A percentile compares a stretch with the other conserved stretches of the same genome.
These are phyloP conservation scores for Tympanuchus pallidicinctus DNA, from an alignment of 2,113 vertebrate species.

Conservation along the genomic window DNA sequence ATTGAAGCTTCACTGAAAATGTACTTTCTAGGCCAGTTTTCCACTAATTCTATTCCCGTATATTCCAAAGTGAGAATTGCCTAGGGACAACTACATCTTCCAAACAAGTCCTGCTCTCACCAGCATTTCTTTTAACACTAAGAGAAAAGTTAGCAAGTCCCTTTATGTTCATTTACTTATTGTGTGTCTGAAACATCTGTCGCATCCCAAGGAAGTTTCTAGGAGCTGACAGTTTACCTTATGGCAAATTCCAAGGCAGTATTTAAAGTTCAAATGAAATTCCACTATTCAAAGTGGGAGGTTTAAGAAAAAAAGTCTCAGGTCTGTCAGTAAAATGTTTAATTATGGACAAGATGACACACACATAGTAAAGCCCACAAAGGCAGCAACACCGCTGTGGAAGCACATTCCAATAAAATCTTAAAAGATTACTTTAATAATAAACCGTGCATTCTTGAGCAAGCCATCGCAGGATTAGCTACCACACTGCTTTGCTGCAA, in stretches of 20 bases:
- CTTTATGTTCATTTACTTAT: not conserved
- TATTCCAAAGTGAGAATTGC: not conserved
- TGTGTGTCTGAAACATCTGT: not conserved
- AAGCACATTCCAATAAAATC: slow-evolving; percentile 81
- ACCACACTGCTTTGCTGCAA: slow-evolving; percentile 67
- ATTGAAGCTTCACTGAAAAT: slow-evolving; percentile 37
- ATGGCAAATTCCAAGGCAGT: slow-evolving; percentile 30
- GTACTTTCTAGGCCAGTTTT: not conserved
- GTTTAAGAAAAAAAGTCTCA: not conserved
- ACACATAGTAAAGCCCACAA: slow-evolving; percentile 46
- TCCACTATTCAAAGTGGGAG: slow-evolving; percentile 24
- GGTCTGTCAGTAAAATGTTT: slow-evolving; percentile 39
- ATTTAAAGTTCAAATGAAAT: slow-evolving; percentile 48
- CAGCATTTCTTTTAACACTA: not conserved
- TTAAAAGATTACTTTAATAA: slow-evolving; percentile 82
- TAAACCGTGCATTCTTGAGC: slow-evolving; percentile 81
- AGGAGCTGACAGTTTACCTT: slow-evolving; percentile 18
- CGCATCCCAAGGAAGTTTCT: not conserved
- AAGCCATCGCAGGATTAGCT: slow-evolving; percentile 77
- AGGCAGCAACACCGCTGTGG: slow-evolving; percentile 52
- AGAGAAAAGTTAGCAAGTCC: not conserved
- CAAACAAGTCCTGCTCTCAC: not conserved
- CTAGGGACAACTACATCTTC: not conserved
- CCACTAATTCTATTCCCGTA: not conserved
- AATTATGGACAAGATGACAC: slow-evolving; percentile 67